These are phyloP conservation scores for Dexiosoma caninum DNA, from an alignment of 2,888 invertebrate genomes.

Conservation along the genomic window DNA sequence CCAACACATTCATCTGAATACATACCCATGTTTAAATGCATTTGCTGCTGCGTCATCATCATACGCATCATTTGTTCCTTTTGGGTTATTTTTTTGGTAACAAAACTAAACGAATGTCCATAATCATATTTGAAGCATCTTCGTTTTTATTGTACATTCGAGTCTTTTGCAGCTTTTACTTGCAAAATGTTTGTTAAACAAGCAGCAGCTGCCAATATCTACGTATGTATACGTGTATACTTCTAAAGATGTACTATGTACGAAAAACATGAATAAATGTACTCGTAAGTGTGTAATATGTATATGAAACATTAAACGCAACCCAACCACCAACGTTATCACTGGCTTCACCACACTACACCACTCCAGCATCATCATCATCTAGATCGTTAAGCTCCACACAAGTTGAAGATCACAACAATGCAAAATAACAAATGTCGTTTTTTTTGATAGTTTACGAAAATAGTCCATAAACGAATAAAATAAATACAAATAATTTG, in stretches of 20 bases:
- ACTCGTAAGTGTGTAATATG: background rate
- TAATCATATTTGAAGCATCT: conserved; percentile 54
- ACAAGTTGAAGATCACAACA: conserved; percentile 25
- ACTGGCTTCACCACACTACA: conserved; percentile 21
- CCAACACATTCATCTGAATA: background rate
- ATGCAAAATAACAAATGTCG: conserved; percentile 49
- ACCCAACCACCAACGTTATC: conserved; percentile 45
- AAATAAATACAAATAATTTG: conserved; percentile 6
- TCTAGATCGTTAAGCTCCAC: conserved; percentile 41
- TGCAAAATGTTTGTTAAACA: conserved; percentile 58
- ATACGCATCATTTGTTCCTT: background rate
- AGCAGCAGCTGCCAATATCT: conserved; percentile 58
- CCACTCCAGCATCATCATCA: conserved; percentile 8
- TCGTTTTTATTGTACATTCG: conserved; percentile 29
- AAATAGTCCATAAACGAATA: conserved; percentile 30
- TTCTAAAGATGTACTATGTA: background rate
- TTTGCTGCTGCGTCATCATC: conserved; percentile 23
- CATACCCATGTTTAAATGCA: background rate
- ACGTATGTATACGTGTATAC: background rate
- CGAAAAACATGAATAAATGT: conserved; percentile 11
- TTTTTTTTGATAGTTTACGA: conserved; percentile 48
- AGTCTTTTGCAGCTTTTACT: conserved; percentile 59
- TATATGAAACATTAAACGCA: conserved; percentile 5
- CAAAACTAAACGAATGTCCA: conserved; percentile 53
- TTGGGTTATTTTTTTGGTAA: background rate